Conservation (phyloP, 2,113 vertebrate genomes). For the Equus quagga region DNA sequence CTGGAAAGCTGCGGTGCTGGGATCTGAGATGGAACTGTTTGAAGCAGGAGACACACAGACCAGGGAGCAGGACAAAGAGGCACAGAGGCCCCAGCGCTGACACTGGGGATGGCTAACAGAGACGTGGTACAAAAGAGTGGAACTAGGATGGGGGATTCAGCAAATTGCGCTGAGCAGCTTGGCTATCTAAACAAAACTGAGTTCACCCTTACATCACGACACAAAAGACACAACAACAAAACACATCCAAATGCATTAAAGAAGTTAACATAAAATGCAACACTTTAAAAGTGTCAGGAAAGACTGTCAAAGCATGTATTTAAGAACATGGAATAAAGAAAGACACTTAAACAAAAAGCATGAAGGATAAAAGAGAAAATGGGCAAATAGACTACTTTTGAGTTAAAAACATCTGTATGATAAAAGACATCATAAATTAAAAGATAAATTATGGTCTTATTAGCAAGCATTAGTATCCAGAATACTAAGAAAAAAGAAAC, state of each 20-base stretch:
- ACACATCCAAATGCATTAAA: not conserved
- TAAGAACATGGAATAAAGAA: not conserved
- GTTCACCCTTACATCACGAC: not conserved
- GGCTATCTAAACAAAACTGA: not conserved
- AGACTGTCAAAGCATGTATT: not conserved
- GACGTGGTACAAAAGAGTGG: not conserved
- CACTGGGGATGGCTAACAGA: not conserved
- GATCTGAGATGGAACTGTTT: not conserved
- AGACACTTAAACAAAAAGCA: not conserved
- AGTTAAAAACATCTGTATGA: not conserved
- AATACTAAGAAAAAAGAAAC: not conserved
- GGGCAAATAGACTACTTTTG: not conserved
- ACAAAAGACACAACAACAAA: not conserved
- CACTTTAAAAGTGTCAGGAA: not conserved
- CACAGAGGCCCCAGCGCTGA: not conserved
- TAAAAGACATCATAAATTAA: not conserved
- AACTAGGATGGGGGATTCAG: not conserved
- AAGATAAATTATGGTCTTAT: not conserved
- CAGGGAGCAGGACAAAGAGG: not conserved
- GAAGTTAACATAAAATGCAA: not conserved
- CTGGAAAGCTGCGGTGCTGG: not conserved
- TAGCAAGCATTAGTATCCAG: not conserved
- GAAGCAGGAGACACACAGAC: not conserved
- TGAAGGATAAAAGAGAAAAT: not conserved
- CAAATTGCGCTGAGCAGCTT: not conserved